Conservation (phyloP, 2,113 vertebrate genomes). For the Daboia siamensis region DNA sequence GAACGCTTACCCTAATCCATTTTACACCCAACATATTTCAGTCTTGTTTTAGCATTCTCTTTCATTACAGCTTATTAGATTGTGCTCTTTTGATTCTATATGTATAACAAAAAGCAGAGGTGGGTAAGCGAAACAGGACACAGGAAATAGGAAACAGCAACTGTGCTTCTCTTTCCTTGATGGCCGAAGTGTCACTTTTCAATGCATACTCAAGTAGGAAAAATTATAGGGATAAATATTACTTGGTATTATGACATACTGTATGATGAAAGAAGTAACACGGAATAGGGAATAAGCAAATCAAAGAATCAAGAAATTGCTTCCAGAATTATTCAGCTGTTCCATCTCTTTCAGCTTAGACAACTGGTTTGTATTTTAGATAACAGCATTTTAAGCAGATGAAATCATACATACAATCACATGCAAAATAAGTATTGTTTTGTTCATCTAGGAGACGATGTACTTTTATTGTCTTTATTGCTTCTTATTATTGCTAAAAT, state of each 20-base stretch:
- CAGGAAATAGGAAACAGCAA: neutral
- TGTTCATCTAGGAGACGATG: neutral
- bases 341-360: neutral
- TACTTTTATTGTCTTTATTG: too few species aligned
- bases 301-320: neutral
- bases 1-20: neutral
- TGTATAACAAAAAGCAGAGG: neutral
- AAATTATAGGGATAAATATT: neutral
- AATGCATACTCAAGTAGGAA: neutral
- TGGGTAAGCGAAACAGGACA: neutral
- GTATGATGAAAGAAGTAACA: neutral
- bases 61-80: neutral
- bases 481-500: neutral
- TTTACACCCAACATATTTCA: neutral
- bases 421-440: neutral
- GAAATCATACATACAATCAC: neutral
- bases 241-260: neutral
- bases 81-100: too few species aligned
- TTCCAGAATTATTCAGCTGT: neutral
- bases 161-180: neutral
- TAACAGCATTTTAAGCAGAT: neutral
- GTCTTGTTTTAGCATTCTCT: neutral
- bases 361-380: neutral
- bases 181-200: neutral
- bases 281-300: neutral